Base-by-base conservation (phyloP, 1,140 invertebrate genomes). In the Hylyphantes graminicola region DNA sequence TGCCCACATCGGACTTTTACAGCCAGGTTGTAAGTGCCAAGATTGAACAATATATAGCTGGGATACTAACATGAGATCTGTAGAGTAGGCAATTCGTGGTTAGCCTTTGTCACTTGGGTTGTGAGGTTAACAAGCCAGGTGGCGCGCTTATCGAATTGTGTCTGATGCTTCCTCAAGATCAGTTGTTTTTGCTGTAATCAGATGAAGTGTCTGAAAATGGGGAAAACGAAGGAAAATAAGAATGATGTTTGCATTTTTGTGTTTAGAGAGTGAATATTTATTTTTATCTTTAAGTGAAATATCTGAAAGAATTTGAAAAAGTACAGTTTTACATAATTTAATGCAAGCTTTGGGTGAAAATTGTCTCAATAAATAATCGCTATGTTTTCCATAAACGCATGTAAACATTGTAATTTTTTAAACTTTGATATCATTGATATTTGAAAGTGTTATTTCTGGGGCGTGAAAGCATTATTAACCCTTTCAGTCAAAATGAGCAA, bases 51-150 rank as follows among this genome's bases (percentile, higher is more conserved):
- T 80, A 80, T 80, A 80, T 80, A 67, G 65, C 50, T 61, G 57
- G 74, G 50, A 55, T 50, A 51, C n/a, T n/a, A 59, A 63, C 48
- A 77, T 50, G 54, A 70, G 79, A 81, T 81, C 77, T 83, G 48
- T 73, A 48, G 35, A 12, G 72, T 15, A 7, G 17, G 68, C 59
- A 59, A 63, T 50, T 74, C 70, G 80, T 83, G 70, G 70, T 65
- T 83, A 83, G 80, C 80, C 80, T 75, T 83, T 83, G 80, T 83
- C 80, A 83, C 80, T 75, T 35, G 15, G 80, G 80, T 83, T 83
- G 80, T 55, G 80, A 57, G 80, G 80, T 83, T 83, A 83, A 83
- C 80, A 83, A 83, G 80, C 80, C 80, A 83, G 80, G 80, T 83
- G 80, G 80, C 80, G 80, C 80, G 19, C 70, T 83, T 83, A 83